Conservation (phyloP, 2,888 invertebrate species). For the Sminthurinus aureus region DNA sequence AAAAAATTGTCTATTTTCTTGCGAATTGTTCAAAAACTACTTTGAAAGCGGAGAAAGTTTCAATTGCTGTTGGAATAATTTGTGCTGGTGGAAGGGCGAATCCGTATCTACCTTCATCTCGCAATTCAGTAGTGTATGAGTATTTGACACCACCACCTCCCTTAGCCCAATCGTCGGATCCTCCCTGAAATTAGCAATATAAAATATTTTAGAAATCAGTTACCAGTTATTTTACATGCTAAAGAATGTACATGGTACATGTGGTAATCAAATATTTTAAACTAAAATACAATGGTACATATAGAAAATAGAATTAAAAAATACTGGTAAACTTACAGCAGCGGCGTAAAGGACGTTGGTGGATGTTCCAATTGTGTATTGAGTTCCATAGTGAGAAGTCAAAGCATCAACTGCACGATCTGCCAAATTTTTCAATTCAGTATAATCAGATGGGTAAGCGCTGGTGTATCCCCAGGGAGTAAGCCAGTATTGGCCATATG, state of each 20-base stretch:
- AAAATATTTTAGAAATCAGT: background rate
- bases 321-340: background rate
- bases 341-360: constrained; percentile 24
- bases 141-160: background rate
- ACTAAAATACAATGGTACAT: background rate
- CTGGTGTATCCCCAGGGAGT: constrained; percentile 27
- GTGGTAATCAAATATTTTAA: too few species aligned
- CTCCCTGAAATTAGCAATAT: background rate
- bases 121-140: constrained; percentile 5
- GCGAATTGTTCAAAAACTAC: constrained; percentile 7
- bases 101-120: constrained; percentile 62
- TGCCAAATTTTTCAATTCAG: constrained; percentile 28
- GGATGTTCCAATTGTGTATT: constrained; percentile 25
- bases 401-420: constrained; percentile 18
- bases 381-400: constrained; percentile 24
- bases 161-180: constrained; percentile 1
- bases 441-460: constrained; percentile 19
- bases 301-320: too few species aligned
- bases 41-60: constrained; percentile 24
- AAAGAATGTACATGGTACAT: too few species aligned
- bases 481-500: constrained; percentile 64
- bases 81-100: constrained; percentile 12
- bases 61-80: constrained; percentile 23
- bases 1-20: background rate
- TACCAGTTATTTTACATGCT: background rate